phyloP scores from a whole-genome alignment of 2,888 invertebrate species.

The Chymomyza fuscimana region DNA sequence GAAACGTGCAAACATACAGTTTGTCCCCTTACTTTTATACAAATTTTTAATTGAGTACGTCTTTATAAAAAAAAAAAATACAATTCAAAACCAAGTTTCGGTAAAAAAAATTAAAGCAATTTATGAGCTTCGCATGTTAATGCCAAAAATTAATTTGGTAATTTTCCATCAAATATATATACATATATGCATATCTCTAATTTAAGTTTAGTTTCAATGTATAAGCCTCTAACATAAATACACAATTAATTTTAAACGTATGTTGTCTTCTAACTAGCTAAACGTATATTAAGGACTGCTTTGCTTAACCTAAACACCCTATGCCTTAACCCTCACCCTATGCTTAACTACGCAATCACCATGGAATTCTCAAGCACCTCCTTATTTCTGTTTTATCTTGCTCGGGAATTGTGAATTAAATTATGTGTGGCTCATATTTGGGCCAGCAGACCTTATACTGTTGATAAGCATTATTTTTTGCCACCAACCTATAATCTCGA shows the following conservation, averaged over 20 bases:
- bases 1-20: background rate
- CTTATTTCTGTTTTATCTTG: background rate
- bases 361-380: no score
- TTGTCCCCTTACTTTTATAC: background rate
- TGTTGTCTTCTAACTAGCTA: background rate
- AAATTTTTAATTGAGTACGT: background rate
- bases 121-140: background rate
- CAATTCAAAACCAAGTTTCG: background rate
- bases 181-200: conserved; percentile 57
- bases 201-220: conserved; percentile 53
- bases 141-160: background rate
- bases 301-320: background rate
- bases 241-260: conserved; percentile 27
- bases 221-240: conserved; percentile 38
- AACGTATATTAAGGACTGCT: background rate
- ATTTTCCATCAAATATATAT: conserved; percentile 7
- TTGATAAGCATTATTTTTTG: no score
- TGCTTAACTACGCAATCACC: background rate
- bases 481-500: no score
- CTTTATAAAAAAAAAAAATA: background rate
- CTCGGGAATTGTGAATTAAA: no score
- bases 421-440: no score
- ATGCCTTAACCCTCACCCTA: background rate
- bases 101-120: no score
- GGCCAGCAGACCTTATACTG: no score